Base-by-base conservation (phyloP, 2,797 vertebrate species). In the Poliocrania exsul region DNA sequence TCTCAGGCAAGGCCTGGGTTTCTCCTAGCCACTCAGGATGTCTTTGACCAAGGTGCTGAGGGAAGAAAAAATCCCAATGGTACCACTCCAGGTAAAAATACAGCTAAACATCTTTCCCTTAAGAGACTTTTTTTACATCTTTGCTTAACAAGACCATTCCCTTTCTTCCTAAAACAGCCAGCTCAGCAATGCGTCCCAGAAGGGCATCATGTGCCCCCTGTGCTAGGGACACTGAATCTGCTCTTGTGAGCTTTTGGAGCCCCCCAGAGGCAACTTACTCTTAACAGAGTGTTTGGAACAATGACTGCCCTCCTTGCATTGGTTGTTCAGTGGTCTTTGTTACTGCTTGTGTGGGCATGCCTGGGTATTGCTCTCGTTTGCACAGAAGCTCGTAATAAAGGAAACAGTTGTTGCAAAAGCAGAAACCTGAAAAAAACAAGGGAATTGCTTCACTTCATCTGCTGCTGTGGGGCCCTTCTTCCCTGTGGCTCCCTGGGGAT, bases 101-200 rank as follows among this genome's bases (percentile, higher is more conserved):
- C 16, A 3, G 6, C 4, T n/a, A 7, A 46, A 42, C 4, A 0
- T 54, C 23, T 67, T 77, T 26, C 24, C 10, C 15, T 2, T 1
- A 10, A 21, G n/a, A 44, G 3, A 44, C 1, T 3, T 1, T 0
- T 51, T 81, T 42, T 67, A 37, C 37, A 37, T 14, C 31, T 67
- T 64, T 31, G 17, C 40, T 58, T 64, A 51, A n/a, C 10, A 47
- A 8, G 23, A 35, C 5, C 37, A 57, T 47, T 40, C 9, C 8
- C 5, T 58, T 14, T 57, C 40, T 53, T 49, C 16, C 47, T 47
- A 2, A 17, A 74, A 6, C 20, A 53, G 33, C 16, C 33, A 40
- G 6, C 57, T 65, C 0, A 0, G 16, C 2, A 0, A 1, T 0
- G 1, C 38, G 51, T 82, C 56, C 56, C 29, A 42, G 56, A 57